A percentile compares a stretch with the other conserved stretches of the same genome.
Conservation (phyloP, 2,113 vertebrate species). For the Gracilinanus agilis region DNA sequence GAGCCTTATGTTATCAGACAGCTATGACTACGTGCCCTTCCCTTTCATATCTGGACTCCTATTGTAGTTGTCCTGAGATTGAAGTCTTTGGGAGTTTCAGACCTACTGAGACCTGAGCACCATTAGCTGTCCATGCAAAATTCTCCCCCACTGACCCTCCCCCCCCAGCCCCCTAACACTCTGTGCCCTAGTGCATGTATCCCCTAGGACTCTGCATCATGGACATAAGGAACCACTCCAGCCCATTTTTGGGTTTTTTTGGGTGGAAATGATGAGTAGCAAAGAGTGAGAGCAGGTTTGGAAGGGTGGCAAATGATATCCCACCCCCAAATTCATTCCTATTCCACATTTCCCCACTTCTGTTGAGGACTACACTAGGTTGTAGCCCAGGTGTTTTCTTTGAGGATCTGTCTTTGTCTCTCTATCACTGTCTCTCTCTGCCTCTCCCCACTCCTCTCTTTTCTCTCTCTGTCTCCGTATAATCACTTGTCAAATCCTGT, state of each 20-base stretch:
- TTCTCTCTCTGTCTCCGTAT: neutral
- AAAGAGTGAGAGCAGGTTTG: neutral
- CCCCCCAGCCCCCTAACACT: too few relatives aligned
- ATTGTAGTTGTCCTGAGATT: neutral
- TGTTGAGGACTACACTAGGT: neutral
- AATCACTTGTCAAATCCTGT: neutral
- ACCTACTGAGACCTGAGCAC: neutral
- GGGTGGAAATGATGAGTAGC: neutral
- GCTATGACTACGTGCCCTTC: neutral
- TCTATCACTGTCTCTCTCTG: too few relatives aligned
- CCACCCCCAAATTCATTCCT: neutral
- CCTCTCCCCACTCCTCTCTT: neutral
- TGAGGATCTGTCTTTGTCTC: neutral
- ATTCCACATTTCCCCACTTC: neutral
- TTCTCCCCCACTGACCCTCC: too few relatives aligned
- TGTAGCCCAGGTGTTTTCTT: neutral
- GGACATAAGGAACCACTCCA: neutral
- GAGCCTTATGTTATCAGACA: neutral
- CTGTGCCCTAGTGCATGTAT: too few relatives aligned
- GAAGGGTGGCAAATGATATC: neutral
- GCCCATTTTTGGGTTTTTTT: neutral
- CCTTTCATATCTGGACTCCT: neutral
- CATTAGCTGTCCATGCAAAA: neutral
- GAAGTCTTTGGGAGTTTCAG: neutral
- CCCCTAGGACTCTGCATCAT: neutral